Conservation (phyloP, 2,888 invertebrate species). For the Drosophila anomelani region DNA sequence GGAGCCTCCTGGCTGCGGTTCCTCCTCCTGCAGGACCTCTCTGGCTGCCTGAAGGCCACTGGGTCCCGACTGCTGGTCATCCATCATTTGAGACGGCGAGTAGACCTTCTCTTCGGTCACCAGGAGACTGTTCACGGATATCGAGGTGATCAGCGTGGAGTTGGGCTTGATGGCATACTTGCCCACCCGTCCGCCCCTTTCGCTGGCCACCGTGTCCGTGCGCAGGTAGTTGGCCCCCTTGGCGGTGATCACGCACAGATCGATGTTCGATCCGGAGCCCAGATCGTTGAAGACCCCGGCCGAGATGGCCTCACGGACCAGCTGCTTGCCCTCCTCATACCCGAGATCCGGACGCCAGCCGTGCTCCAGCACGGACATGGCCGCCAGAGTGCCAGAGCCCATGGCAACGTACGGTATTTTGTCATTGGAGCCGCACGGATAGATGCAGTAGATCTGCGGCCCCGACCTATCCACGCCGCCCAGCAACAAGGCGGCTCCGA, state of each 20-base stretch:
- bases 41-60: constrained; percentile 10
- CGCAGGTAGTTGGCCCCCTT: constrained; percentile 92
- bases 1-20: neutral
- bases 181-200: constrained; percentile 79
- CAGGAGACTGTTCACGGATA: constrained; percentile 74
- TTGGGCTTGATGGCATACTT: constrained; percentile 79
- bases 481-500: constrained; percentile 96
- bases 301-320: constrained; percentile 97
- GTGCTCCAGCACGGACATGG: constrained; percentile 88
- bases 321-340: constrained; percentile 93
- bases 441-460: constrained; percentile 94
- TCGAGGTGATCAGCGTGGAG: constrained; percentile 79
- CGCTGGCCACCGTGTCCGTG: constrained; percentile 94
- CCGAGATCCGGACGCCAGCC: constrained; percentile 92
- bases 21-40: neutral
- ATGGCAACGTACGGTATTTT: too few relatives aligned
- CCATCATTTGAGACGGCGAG: neutral
- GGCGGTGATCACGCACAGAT: constrained; percentile 96
- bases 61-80: constrained; percentile 3
- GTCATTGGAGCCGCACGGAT: constrained; percentile 98
- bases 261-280: constrained; percentile 97
- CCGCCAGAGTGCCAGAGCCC: constrained; percentile 86
- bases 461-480: constrained; percentile 86
- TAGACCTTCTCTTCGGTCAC: constrained; percentile 69
- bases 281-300: constrained; percentile 99